Percentiles rank a stretch among this genome's conserved stretches.
These are phyloP conservation scores for Erythrolamprus reginae DNA, from an alignment of 2,113 vertebrate species.

Conservation along the genomic window DNA sequence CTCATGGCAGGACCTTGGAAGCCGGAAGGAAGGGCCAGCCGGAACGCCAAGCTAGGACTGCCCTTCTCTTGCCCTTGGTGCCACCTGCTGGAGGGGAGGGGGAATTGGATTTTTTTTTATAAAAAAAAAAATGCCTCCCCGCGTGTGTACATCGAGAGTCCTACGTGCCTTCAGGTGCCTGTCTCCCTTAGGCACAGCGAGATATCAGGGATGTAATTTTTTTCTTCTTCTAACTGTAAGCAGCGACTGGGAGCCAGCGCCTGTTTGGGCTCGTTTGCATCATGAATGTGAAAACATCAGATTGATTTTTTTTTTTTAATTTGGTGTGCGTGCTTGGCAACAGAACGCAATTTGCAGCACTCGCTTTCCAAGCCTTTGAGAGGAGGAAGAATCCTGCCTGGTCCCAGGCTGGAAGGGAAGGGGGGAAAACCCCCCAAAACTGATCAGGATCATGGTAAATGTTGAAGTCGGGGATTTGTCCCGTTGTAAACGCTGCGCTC, in stretches of 20 bases:
- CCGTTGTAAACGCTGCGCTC: constrained; percentile 41
- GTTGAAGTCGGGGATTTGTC: not conserved
- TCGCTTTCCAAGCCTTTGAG: not conserved
- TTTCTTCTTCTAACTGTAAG: constrained; percentile 26
- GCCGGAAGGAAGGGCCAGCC: constrained; percentile 28
- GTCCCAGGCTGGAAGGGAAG: not conserved
- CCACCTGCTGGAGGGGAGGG: constrained; percentile 5
- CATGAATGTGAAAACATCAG: constrained; percentile 33
- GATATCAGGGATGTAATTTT: constrained; percentile 45
- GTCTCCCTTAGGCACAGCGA: constrained; percentile 38
- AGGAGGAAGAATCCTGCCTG: constrained; percentile 13
- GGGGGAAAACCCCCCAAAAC: too few species aligned
- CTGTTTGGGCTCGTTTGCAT: constrained; percentile 35
- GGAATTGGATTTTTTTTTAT: not conserved
- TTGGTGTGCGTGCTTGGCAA: not conserved
- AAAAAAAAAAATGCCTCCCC: not conserved
- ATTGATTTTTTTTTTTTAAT: not conserved
- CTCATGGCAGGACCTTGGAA: constrained; percentile 35
- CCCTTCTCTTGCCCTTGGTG: constrained; percentile 42
- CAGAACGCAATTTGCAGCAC: constrained; percentile 1
- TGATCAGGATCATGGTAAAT: not conserved
- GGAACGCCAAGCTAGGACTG: accelerated
- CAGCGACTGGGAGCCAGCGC: not conserved
- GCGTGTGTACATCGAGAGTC: too few species aligned
- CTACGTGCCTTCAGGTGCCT: constrained; percentile 58